A percentile compares a stretch with the other conserved stretches of the same genome.
phyloP scores from a whole-genome alignment of 2,888 invertebrate genomes.

The Trissolcus brochymenae region DNA sequence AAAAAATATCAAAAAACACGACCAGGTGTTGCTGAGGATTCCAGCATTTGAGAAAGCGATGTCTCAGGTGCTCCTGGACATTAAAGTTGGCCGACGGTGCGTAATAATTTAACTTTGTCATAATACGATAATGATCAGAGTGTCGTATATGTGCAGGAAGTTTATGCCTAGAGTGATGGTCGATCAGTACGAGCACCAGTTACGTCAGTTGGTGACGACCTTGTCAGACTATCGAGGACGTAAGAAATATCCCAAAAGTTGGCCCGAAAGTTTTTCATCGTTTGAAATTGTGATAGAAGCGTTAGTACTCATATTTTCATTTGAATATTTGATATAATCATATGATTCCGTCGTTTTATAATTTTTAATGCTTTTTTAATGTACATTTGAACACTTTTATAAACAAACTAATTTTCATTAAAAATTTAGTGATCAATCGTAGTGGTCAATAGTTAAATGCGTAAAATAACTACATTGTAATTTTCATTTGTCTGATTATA shows the following conservation, averaged over 20 bases:
- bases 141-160: conserved; percentile 82
- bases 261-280: conserved; percentile 85
- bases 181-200: conserved; percentile 88
- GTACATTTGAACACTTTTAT: too few species aligned
- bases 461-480: too few species aligned
- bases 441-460: too few species aligned
- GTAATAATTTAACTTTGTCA: conserved; percentile 67
- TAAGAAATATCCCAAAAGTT: conserved; percentile 82
- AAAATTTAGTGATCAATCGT: too few species aligned
- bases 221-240: conserved; percentile 85
- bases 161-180: conserved; percentile 95
- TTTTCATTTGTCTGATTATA: neutral
- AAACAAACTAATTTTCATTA: too few species aligned
- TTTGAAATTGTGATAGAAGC: conserved; percentile 93
- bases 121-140: conserved; percentile 73
- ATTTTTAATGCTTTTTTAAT: neutral
- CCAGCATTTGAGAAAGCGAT: conserved; percentile 91
- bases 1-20: conserved; percentile 87
- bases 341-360: neutral
- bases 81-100: conserved; percentile 89
- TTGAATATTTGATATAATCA: too few species aligned
- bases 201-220: conserved; percentile 89
- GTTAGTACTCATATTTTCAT: conserved; percentile 78
- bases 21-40: conserved; percentile 84
- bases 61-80: conserved; percentile 88